Base-by-base conservation (phyloP, 2,113 vertebrate genomes). In the Macroglossus sobrinus region DNA sequence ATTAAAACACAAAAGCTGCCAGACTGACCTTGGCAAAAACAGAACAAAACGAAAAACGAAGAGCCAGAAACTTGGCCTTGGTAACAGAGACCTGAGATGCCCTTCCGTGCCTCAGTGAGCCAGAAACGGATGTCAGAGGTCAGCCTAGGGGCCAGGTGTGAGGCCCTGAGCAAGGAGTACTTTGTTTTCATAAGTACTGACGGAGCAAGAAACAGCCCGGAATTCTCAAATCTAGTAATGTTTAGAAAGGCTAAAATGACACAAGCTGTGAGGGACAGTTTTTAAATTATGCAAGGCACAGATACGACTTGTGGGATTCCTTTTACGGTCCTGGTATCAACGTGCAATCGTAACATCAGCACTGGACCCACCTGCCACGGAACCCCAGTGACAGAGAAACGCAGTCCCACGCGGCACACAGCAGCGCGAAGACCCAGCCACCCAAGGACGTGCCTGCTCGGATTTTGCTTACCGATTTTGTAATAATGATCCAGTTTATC, bases 401-500 rank as follows among this genome's bases (percentile, higher is more conserved):
- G 35, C 47, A 43, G 11, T 19, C 28, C 81, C 1, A 50, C 43
- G 38, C 87, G 1, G 18, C 15, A 43, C 0, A 30, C 0, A 47
- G 33, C 63, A 35, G 8, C 30, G 53, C 24, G 21, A n/a, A 13
- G 35, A 57, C 28, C 33, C 11, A 81, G 53, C 19, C 81, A 35
- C 12, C 13, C 40, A 43, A 79, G 22, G 43, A 63, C 28, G 86
- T 50, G 68, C 89, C 79, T 84, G 72, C 43, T 85, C 79, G 71
- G 64, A 2, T 45, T 84, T 26, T 61, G 90, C 99, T 99, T 98
- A 99, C 99, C 99, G 89, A 99, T 99, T 97, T 92, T 98, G 98
- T 99, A 99, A 98, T 99, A 99, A 97, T 98, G 98, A 97, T 99
- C 99, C 97, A 99, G 98, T 96, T 99, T 99, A 96, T 99, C 99